phyloP scores from a whole-genome alignment of 2,113 vertebrate species.

The Phocoena phocoena region DNA sequence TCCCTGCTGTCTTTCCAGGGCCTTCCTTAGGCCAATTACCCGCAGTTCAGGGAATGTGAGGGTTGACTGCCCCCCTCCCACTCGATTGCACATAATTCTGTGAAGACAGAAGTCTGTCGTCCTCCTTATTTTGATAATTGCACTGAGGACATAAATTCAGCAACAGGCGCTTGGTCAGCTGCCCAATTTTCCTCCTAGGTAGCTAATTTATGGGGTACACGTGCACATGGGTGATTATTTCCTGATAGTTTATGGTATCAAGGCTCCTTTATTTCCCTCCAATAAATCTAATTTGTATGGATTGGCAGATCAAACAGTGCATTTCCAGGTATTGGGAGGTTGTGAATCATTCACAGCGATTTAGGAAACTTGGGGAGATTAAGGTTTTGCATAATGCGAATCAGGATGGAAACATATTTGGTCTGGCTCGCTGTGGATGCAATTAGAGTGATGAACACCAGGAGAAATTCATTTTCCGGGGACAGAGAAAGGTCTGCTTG shows the following conservation, averaged over 20 bases:
- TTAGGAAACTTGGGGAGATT: slow-evolving; percentile 75
- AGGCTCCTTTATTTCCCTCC: slow-evolving; percentile 60
- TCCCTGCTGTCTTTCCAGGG: not conserved
- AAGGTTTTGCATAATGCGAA: slow-evolving; percentile 83
- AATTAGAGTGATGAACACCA: slow-evolving; percentile 81
- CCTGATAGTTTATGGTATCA: slow-evolving; percentile 66
- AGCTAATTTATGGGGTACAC: slow-evolving; percentile 70
- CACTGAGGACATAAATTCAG: slow-evolving; percentile 58
- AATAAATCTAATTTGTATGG: slow-evolving; percentile 76
- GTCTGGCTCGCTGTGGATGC: slow-evolving; percentile 74
- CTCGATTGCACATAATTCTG: not conserved
- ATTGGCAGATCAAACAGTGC: slow-evolving; percentile 75
- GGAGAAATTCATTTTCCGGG: slow-evolving; percentile 81
- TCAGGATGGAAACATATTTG: slow-evolving; percentile 70
- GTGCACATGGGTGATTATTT: slow-evolving; percentile 67
- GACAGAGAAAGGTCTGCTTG: slow-evolving; percentile 80
- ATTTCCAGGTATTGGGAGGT: slow-evolving; percentile 68
- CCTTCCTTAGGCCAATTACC: not conserved
- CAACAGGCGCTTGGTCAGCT: slow-evolving; percentile 70
- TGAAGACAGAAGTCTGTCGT: not conserved
- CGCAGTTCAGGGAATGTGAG: not conserved
- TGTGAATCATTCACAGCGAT: slow-evolving; percentile 64
- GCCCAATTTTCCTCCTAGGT: slow-evolving; percentile 64
- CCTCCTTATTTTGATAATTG: slow-evolving; percentile 41
- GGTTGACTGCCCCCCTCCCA: not conserved